Evolutionary conservation across 37 sponge, comb jelly and placozoan species (phyloP).

Genomic region (Beroe forskalii): DNA sequence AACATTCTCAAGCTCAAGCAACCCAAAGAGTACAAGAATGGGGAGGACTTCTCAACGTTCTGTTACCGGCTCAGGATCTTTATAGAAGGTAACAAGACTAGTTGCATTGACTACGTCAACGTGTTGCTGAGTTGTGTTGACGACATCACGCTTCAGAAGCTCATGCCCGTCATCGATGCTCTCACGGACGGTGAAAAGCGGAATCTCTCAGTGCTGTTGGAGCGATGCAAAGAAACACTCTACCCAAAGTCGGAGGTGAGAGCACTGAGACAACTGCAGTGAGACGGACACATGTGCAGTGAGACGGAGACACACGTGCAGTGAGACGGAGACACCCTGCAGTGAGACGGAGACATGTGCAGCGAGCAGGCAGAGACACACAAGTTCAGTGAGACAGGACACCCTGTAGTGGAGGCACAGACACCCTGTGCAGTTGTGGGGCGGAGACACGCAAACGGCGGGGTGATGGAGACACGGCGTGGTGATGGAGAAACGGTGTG

Average conservation of each 20-base stretch:
- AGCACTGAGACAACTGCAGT: conserved; percentile 23
- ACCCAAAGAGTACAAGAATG: conserved; percentile 30
- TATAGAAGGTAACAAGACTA: neutral
- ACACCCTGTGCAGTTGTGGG: no score
- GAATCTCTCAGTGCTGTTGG: neutral
- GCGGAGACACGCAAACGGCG: no score
- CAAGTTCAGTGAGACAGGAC: no score
- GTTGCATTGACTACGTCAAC: neutral
- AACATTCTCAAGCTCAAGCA: neutral
- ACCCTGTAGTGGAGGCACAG: no score
- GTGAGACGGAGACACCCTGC: no score
- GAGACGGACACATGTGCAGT: no score
- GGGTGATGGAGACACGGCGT: no score
- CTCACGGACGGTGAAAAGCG: conserved; percentile 5
- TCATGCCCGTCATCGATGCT: neutral
- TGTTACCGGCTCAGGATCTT: conserved; percentile 9
- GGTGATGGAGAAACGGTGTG: no score
- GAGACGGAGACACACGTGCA: no score
- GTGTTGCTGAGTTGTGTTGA: neutral
- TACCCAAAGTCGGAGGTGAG: conserved; percentile 14
- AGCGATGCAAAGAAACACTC: neutral
- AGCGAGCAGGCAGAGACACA: no score
- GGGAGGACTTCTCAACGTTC: conserved; percentile 9
- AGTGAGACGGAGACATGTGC: no score
- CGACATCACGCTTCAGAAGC: neutral